Evolutionary conservation across 1,140 invertebrate genomes (phyloP).

Genomic region (Bombus polaris): DNA sequence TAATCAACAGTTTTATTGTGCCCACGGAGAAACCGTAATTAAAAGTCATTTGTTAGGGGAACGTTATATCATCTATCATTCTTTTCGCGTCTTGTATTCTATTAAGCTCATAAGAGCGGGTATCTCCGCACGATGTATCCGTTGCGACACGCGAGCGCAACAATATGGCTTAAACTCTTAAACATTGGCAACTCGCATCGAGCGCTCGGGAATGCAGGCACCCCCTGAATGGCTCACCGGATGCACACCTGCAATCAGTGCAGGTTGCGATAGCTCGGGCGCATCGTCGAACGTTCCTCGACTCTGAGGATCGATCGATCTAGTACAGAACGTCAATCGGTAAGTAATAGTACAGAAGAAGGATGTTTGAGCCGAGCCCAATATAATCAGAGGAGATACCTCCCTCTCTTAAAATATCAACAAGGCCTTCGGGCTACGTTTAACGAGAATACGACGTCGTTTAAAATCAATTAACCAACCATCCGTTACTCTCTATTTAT

Average conservation of each 20-base stretch:
- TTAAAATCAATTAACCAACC: constrained; percentile 49
- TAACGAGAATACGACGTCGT: constrained; percentile 52
- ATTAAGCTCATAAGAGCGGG: constrained; percentile 31
- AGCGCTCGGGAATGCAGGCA: constrained; percentile 52
- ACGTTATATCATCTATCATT: constrained; percentile 52
- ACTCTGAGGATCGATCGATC: neutral
- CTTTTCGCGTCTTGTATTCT: constrained; percentile 46
- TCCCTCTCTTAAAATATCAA: constrained; percentile 35
- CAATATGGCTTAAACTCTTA: constrained; percentile 55
- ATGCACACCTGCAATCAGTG: constrained; percentile 61
- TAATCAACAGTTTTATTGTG: constrained; percentile 45
- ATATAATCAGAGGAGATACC: neutral
- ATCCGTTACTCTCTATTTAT: neutral
- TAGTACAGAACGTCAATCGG: neutral
- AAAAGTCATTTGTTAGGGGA: constrained; percentile 43
- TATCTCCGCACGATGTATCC: constrained; percentile 9
- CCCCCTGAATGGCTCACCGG: constrained; percentile 64
- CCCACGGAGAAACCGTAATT: constrained; percentile 41
- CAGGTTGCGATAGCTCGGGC: constrained; percentile 59
- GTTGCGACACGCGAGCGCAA: constrained; percentile 60
- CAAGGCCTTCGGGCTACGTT: constrained; percentile 16
- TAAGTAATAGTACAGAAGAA: constrained; percentile 46
- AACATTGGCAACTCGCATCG: constrained; percentile 55
- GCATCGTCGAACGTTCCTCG: constrained; percentile 1
- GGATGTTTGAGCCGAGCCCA: neutral